Percentiles rank a stretch among this genome's conserved stretches.
These are phyloP conservation scores for Belgica antarctica DNA, from an alignment of 2,888 invertebrate genomes.

Conservation along the genomic window DNA sequence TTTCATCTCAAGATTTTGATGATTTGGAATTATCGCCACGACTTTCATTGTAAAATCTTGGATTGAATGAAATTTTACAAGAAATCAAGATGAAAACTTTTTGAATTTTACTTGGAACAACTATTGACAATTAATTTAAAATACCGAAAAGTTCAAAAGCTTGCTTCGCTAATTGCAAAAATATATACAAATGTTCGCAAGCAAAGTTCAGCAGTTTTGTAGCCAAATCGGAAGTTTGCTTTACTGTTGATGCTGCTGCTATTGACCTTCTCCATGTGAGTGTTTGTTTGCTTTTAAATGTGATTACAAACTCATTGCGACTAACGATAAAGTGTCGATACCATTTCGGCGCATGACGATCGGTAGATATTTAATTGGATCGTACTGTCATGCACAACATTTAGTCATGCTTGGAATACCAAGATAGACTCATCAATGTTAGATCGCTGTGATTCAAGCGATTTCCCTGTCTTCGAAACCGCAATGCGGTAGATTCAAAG, in stretches of 20 bases:
- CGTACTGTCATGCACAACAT: no score
- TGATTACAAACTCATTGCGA: background rate
- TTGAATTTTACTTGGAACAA: no score
- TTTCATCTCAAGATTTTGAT: background rate
- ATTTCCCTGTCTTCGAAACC: no score
- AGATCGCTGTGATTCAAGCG: no score
- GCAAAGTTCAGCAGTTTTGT: no score
- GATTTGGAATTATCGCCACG: background rate
- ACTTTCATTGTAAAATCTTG: slow-evolving; percentile 5
- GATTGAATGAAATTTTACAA: background rate
- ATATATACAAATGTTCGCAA: background rate
- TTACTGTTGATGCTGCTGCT: background rate
- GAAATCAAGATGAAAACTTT: background rate
- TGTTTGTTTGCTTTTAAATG: slow-evolving; percentile 6
- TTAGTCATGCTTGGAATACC: no score
- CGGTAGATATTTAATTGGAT: no score
- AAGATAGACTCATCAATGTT: no score
- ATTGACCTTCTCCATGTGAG: slow-evolving; percentile 17
- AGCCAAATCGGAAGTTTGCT: slow-evolving; percentile 1
- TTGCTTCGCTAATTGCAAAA: background rate
- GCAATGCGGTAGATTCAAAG: no score
- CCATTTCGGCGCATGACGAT: no score
- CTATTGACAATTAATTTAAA: no score
- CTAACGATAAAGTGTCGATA: background rate
- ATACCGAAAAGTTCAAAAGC: no score